Evolutionary conservation across 2,888 invertebrate species (phyloP).

Genomic region (Ferdinandea cuprea): DNA sequence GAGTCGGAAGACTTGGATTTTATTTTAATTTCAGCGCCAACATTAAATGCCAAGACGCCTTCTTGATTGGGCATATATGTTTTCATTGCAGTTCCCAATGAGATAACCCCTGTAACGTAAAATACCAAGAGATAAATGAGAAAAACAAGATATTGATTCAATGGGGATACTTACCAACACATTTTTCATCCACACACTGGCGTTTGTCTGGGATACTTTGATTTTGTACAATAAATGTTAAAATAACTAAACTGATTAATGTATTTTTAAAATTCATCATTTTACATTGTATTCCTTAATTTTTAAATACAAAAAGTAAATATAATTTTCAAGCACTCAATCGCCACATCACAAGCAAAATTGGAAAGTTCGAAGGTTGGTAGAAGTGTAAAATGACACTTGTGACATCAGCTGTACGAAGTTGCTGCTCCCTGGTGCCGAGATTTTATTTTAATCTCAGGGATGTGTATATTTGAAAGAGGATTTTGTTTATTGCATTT

Average conservation of each 20-base stretch:
- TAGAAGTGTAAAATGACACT: constrained; percentile 57
- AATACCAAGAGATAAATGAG: constrained; percentile 7
- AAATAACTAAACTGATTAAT: constrained; percentile 48
- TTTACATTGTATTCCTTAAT: constrained; percentile 67
- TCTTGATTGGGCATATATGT: constrained; percentile 85
- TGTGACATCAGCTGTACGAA: constrained; percentile 58
- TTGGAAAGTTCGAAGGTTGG: constrained; percentile 55
- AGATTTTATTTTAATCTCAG: background rate
- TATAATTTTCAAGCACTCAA: constrained; percentile 58
- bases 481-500: background rate
- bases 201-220: constrained; percentile 87
- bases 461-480: background rate
- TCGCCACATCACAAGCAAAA: constrained; percentile 75
- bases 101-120: constrained; percentile 79
- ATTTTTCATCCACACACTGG: constrained; percentile 88
- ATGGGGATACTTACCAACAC: constrained; percentile 85
- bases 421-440: constrained; percentile 13
- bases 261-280: constrained; percentile 62
- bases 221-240: constrained; percentile 71
- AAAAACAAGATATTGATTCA: background rate
- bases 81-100: constrained; percentile 85
- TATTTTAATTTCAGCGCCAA: constrained; percentile 85
- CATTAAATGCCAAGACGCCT: constrained; percentile 86
- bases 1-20: constrained; percentile 88
- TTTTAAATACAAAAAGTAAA: constrained; percentile 54